phyloP scores from a whole-genome alignment of 1,140 invertebrate genomes.

The Arctopsyche grandis region DNA sequence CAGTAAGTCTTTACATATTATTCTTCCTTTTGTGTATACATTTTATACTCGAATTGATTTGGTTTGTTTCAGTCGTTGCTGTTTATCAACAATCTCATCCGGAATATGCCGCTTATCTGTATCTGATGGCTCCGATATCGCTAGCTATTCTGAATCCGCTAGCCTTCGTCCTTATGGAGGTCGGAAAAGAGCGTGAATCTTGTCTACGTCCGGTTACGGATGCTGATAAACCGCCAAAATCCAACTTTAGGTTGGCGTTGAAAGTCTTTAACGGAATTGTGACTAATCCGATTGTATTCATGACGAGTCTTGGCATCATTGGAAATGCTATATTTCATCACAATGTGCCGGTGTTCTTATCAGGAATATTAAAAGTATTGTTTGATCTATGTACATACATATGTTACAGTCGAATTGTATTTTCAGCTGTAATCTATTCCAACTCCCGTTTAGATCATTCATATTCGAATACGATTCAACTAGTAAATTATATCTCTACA shows the following conservation, averaged over 20 bases:
- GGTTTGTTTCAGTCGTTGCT: conserved; percentile 73
- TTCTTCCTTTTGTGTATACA: not conserved
- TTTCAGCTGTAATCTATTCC: too few relatives aligned
- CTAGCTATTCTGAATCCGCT: conserved; percentile 93
- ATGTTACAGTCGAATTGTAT: too few relatives aligned
- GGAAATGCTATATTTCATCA: conserved; percentile 87
- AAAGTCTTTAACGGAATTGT: conserved; percentile 74
- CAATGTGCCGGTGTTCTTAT: conserved; percentile 78
- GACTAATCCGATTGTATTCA: conserved; percentile 90
- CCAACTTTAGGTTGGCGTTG: conserved; percentile 46
- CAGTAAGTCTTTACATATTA: conserved; percentile 66
- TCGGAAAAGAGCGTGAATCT: conserved; percentile 73
- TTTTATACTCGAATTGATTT: too few relatives aligned
- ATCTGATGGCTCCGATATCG: conserved; percentile 94
- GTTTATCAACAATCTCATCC: conserved; percentile 83
- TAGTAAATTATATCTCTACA: too few relatives aligned
- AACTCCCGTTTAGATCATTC: too few relatives aligned
- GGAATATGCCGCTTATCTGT: conserved; percentile 91
- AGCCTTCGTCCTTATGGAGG: conserved; percentile 90
- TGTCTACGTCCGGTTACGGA: not conserved
- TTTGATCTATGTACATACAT: conserved; percentile 8
- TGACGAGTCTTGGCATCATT: conserved; percentile 91
- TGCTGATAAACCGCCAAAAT: conserved; percentile 18
- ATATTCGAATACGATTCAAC: too few relatives aligned
- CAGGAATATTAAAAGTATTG: conserved; percentile 79